Percentiles rank a stretch among this genome's conserved stretches.
Evolutionary conservation across 2,888 invertebrate species (phyloP).

Genomic region (Noctua comes): DNA sequence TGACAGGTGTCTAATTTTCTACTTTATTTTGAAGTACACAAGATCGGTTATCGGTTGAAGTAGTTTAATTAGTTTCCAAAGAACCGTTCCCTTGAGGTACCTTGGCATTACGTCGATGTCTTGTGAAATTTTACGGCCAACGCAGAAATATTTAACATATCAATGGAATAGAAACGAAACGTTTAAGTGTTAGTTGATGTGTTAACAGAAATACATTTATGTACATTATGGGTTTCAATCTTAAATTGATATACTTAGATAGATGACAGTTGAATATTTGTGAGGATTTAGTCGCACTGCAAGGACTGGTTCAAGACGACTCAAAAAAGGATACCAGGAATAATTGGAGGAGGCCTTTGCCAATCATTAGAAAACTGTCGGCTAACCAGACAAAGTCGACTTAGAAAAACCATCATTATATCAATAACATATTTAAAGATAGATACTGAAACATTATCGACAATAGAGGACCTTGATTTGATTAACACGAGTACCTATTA

Average conservation of each 20-base stretch:
- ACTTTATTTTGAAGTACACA: constrained; percentile 26
- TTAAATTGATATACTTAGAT: not conserved
- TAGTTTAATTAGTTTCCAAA: constrained; percentile 30
- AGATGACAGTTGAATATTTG: not conserved
- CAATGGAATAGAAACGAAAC: constrained; percentile 28
- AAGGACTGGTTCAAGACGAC: not conserved
- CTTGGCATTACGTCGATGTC: constrained; percentile 44
- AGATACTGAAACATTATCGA: not conserved
- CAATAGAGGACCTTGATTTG: not conserved
- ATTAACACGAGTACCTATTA: not conserved
- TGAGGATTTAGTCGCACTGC: not conserved
- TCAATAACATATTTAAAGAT: not conserved
- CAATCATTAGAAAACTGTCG: not conserved
- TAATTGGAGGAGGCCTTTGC: not conserved
- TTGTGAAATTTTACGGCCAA: constrained; percentile 59
- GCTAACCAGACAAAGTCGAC: not conserved
- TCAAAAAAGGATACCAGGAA: not conserved
- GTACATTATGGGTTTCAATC: constrained; percentile 17
- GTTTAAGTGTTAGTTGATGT: constrained; percentile 12
- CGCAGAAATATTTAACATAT: constrained; percentile 50
- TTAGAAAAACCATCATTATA: not conserved
- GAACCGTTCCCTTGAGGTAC: constrained; percentile 52
- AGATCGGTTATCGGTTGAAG: constrained; percentile 31
- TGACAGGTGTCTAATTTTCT: constrained; percentile 20
- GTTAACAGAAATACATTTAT: constrained; percentile 8